These are phyloP conservation scores for Hirundichthys speculiger DNA, from an alignment of 2,113 vertebrate genomes.

Conservation along the genomic window DNA sequence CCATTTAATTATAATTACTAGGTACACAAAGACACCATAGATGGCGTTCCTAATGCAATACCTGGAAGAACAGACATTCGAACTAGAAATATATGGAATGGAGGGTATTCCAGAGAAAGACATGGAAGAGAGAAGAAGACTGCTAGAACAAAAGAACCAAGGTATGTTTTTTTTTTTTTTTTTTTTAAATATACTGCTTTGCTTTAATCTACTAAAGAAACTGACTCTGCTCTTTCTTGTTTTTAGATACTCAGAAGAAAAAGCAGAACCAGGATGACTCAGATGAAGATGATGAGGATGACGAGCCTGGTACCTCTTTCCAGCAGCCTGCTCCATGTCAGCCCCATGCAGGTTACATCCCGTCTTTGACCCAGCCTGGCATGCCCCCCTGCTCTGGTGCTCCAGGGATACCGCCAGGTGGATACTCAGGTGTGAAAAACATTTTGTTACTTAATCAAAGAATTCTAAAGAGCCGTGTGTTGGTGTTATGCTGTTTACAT, in stretches of 20 bases:
- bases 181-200: not conserved
- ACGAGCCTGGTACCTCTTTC: conserved; percentile 90
- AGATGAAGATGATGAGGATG: conserved; percentile 89
- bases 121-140: conserved; percentile 90
- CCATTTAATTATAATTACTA: conserved; percentile 21
- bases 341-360: conserved; percentile 86
- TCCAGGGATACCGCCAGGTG: conserved; percentile 88
- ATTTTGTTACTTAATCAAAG: not conserved
- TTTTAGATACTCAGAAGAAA: conserved; percentile 89
- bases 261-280: conserved; percentile 93
- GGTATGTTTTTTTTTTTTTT: conserved; percentile 71
- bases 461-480: not conserved
- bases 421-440: conserved; percentile 60
- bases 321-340: conserved; percentile 85
- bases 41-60: conserved; percentile 94
- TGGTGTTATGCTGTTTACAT: not conserved
- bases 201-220: too few relatives aligned
- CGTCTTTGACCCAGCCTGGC: conserved; percentile 88
- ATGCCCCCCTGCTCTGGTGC: conserved; percentile 84
- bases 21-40: conserved; percentile 97
- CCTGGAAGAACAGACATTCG: conserved; percentile 94
- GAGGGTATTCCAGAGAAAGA: conserved; percentile 97
- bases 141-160: conserved; percentile 94
- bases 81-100: conserved; percentile 97
- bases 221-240: not conserved